phyloP scores from a whole-genome alignment of 1,140 invertebrate genomes.

The Hestina assimilis region DNA sequence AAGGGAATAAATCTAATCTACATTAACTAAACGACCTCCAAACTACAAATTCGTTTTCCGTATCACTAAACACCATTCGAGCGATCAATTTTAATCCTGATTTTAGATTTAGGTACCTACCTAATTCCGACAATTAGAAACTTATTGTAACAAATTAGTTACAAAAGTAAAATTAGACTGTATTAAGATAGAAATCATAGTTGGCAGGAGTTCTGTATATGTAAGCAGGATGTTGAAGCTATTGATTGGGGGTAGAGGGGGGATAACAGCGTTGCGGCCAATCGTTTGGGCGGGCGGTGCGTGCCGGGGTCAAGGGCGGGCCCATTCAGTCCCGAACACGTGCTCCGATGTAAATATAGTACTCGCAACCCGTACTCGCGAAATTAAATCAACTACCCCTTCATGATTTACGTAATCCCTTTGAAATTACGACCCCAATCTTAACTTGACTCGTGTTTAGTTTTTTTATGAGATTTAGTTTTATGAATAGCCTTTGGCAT shows the following conservation, averaged over 20 bases:
- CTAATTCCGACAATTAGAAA: neutral
- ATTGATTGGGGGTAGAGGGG: constrained; percentile 56
- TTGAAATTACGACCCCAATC: constrained; percentile 9
- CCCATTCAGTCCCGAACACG: constrained; percentile 72
- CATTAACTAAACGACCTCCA: constrained; percentile 1
- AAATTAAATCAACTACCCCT: constrained; percentile 19
- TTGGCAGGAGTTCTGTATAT: neutral
- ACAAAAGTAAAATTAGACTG: neutral
- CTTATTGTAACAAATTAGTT: neutral
- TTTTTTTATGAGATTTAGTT: neutral
- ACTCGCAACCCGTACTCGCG: constrained; percentile 45
- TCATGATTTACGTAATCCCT: constrained; percentile 10
- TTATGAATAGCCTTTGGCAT: too few species aligned
- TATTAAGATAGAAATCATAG: neutral
- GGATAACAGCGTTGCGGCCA: constrained; percentile 48
- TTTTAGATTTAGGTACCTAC: neutral
- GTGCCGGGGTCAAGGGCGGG: constrained; percentile 69
- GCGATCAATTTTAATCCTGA: neutral
- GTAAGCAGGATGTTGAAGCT: constrained; percentile 34
- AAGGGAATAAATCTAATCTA: neutral
- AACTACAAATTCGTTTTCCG: constrained; percentile 13
- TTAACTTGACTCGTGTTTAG: neutral
- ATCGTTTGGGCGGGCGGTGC: constrained; percentile 68
- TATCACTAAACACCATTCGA: constrained; percentile 1
- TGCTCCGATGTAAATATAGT: constrained; percentile 75